These are phyloP conservation scores for Epinotia bilunana DNA, from an alignment of 2,888 invertebrate species.

Conservation along the genomic window DNA sequence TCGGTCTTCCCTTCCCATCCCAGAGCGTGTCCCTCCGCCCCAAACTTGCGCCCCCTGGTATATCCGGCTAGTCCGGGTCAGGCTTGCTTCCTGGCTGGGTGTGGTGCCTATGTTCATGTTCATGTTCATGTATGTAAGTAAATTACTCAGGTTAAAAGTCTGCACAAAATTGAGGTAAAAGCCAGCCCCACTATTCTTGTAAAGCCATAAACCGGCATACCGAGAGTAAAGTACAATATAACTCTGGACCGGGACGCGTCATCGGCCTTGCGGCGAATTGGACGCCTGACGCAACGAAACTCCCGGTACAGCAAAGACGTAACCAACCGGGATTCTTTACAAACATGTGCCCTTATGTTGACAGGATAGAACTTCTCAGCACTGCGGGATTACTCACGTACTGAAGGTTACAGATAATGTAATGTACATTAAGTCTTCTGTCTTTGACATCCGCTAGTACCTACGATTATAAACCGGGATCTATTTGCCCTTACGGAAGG, in stretches of 20 bases:
- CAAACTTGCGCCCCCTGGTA: too few species aligned
- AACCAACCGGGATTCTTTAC: background rate
- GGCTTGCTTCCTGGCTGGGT: too few species aligned
- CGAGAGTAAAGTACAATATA: slow-evolving; percentile 18
- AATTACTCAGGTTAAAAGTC: slow-evolving; percentile 1
- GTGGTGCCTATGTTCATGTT: too few species aligned
- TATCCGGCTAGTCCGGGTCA: too few species aligned
- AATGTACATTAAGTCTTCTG: slow-evolving; percentile 2
- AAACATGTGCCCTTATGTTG: background rate
- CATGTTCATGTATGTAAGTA: too few species aligned
- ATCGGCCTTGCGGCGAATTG: slow-evolving; percentile 63
- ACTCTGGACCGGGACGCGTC: slow-evolving; percentile 46
- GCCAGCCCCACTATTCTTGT: slow-evolving; percentile 31
- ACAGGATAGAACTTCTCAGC: background rate
- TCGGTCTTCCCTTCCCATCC: too few species aligned
- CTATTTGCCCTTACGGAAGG: background rate
- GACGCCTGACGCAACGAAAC: slow-evolving; percentile 61
- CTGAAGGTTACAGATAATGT: slow-evolving; percentile 26
- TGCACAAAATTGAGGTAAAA: slow-evolving; percentile 11
- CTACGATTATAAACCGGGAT: background rate
- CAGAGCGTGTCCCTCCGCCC: too few species aligned
- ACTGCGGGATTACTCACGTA: slow-evolving; percentile 24
- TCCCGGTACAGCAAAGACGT: slow-evolving; percentile 51
- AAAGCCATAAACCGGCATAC: slow-evolving; percentile 49
- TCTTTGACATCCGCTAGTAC: slow-evolving; percentile 13